Base-by-base conservation (phyloP, 2,113 vertebrate species). In the Carettochelys insculpta region DNA sequence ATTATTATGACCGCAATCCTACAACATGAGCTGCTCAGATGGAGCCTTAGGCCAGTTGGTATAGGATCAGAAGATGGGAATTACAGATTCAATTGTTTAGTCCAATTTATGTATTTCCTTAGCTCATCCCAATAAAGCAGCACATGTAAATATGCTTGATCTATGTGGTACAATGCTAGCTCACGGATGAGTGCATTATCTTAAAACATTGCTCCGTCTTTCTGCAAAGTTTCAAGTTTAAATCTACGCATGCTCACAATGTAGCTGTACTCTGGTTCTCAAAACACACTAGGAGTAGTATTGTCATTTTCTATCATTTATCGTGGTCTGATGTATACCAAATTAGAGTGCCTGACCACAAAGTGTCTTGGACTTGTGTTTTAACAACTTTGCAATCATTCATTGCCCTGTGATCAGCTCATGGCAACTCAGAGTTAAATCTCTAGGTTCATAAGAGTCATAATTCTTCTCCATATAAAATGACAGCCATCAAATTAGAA, bases 51-150 rank as follows among this genome's bases (percentile, higher is more conserved):
- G n/a, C 9, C 31, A 65, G 16, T 19, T 45, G 24, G 24, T 27
- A 27, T 5, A 8, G 80, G 88, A 81, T 83, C 82, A 71, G 43
- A 2, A 20, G 93, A 85, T 11, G 41, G 88, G 68, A 75, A 38
- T 88, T 87, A 85, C 50, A 75, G 71, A 43, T 45, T 43, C 25
- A 29, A 73, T 73, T 41, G 68, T 73, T 43, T 73, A 73, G 41
- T 27, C 41, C 41, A 43, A 8, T 68, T 68, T 65, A 34, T 20
- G 16, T 61, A 0, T 53, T 93, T 53, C 68, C 61, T 41, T 2
- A n/a, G 58, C 53, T 75, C 68, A 75, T 24, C 83, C 58, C 0
- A 73, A 0, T 47, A 11, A 0, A 0, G 47, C 12, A 76, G 51
- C 71, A 47, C 51, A 83, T 79, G 89, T 6, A 43, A 38, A 52